These are phyloP conservation scores for Dyspetes luteomarginatus DNA, from an alignment of 2,888 invertebrate genomes.

Conservation along the genomic window DNA sequence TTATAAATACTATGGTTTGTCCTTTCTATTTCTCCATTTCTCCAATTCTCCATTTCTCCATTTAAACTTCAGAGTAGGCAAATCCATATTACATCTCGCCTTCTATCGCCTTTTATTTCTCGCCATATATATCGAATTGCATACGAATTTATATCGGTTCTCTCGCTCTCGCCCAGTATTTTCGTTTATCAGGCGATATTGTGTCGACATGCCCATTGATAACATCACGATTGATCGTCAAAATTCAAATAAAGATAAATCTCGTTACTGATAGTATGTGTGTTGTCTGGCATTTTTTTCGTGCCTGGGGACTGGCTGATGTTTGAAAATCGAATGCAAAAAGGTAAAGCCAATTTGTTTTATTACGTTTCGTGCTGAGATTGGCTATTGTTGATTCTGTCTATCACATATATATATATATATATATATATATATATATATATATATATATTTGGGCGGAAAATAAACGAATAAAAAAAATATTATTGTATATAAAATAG, in stretches of 20 bases:
- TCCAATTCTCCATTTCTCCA: background rate
- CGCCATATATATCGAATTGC: conserved; percentile 26
- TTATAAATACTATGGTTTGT: background rate
- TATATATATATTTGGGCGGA: too few relatives aligned
- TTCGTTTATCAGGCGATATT: conserved; percentile 59
- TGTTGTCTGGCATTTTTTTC: conserved; percentile 4
- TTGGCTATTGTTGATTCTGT: conserved; percentile 33
- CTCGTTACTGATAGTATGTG: conserved; percentile 32
- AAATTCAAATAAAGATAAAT: conserved; percentile 57
- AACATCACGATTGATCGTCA: conserved; percentile 62
- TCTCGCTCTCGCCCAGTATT: conserved; percentile 25
- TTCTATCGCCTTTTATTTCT: conserved; percentile 20
- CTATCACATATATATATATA: conserved; percentile 38
- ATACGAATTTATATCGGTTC: conserved; percentile 41
- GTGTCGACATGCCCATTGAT: conserved; percentile 53
- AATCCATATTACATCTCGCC: background rate
- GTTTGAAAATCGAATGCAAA: conserved; percentile 53
- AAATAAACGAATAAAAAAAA: too few relatives aligned
- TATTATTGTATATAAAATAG: too few relatives aligned
- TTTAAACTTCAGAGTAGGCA: background rate
- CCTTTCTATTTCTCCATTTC: background rate
- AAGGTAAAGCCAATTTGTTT: conserved; percentile 52
- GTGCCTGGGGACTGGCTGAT: conserved; percentile 16
- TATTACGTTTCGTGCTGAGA: conserved; percentile 40
- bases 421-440: conserved; percentile 10